Evolutionary conservation across 2,113 vertebrate species (phyloP), one percentile per base, ranked within the genome.

Genomic region (Gymnobelideus leadbeateri): DNA sequence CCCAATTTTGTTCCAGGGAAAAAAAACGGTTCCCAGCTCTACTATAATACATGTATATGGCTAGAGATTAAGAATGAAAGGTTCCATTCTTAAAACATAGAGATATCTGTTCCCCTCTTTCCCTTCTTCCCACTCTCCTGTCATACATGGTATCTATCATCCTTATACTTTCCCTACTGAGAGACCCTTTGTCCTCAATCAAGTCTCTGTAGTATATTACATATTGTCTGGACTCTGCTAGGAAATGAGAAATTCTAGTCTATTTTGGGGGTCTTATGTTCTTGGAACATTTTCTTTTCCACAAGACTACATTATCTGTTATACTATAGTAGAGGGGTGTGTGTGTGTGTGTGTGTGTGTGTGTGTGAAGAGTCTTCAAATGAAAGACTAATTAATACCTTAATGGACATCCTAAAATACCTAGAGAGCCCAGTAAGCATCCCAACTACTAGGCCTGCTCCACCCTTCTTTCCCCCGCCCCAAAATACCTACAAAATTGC

Each of bases 191-290:
- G 9, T 96, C 16, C 90, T 55, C 43, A 91, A 49, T 46, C 50
- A 57, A 47, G 53, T 53, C 91, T 96, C 51, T 43, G 51, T 19
- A 43, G 37, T 19, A 84, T 77, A 43, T 77, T 21, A 37, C 37
- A 21, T 43, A 5, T 84, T 77, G 16, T n/a, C 19, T 84, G 68
- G 16, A 51, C 89, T 53, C 49, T 92, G 26, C 4, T 31, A 95
- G 3, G 26, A 24, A 95, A 92, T 57, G 24, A 93, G 89, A 97
- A 96, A 93, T 94, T 92, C 37, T 91, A 49, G 43, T 89, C 51
- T 96, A 57, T 95, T 91, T 91, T 7, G 26, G 6, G 37, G n/a
- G 50, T 46, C 61, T 91, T 49, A 37, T 16, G 37, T 68, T 95
- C 26, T 11, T n/a, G 47, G 89, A 5, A 50, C 49, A n/a, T 93